These are phyloP conservation scores for Masticophis lateralis DNA, from an alignment of 2,797 vertebrate species.

Conservation along the genomic window DNA sequence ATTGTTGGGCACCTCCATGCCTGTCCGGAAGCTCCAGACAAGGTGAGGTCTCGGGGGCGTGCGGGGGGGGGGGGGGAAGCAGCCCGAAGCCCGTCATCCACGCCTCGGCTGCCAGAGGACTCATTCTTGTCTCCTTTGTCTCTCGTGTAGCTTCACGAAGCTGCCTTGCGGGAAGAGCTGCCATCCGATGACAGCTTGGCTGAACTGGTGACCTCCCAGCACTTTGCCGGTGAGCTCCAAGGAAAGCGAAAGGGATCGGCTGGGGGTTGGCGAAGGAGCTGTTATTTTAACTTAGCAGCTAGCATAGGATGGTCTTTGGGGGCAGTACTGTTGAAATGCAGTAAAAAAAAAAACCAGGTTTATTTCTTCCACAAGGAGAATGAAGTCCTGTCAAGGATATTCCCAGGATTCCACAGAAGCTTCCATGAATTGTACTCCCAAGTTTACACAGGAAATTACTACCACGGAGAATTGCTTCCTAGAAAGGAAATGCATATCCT, in stretches of 20 bases:
- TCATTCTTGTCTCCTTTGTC: not conserved
- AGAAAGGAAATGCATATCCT: not conserved
- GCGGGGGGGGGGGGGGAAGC: too few relatives aligned
- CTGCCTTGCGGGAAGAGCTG: constrained; percentile 75
- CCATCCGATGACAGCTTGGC: constrained; percentile 85
- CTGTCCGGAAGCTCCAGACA: constrained; percentile 70
- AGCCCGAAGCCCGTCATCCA: not conserved
- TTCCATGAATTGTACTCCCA: not conserved
- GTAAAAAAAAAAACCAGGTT: not conserved
- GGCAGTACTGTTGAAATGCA: not conserved
- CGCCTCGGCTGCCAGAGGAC: not conserved
- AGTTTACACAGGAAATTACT: not conserved
- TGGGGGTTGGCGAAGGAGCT: not conserved
- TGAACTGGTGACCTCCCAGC: constrained; percentile 80
- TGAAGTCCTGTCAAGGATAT: not conserved
- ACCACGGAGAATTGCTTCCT: not conserved
- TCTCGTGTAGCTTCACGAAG: constrained; percentile 71
- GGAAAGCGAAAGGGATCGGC: not conserved
- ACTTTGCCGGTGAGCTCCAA: constrained; percentile 81
- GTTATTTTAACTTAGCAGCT: not conserved
- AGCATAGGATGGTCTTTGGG: not conserved
- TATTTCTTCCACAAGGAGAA: not conserved
- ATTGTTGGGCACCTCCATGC: constrained; percentile 79
- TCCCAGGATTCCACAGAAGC: not conserved
- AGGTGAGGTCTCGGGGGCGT: constrained; percentile 55